Base-by-base conservation (phyloP, 2,888 invertebrate genomes). In the Tethea ocularis region DNA sequence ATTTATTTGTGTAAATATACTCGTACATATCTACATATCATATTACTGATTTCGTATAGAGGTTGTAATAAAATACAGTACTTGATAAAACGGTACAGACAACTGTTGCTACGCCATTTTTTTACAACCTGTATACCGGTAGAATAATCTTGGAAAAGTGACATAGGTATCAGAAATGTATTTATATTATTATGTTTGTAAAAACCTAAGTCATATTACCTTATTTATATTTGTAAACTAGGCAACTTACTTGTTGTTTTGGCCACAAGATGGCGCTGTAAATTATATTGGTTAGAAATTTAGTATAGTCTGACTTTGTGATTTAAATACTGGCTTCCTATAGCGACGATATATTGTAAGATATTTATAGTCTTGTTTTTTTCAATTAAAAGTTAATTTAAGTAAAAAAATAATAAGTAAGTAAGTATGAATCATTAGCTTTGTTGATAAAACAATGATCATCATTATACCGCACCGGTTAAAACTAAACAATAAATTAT, bases 281-380 rank as follows among this genome's bases (percentile, higher is more conserved):
- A 61, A 38, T n/a, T n/a, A 38, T n/a, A 36, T 36, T 36, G 36
- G 36, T 36, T 36, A 36, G 6, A 36, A 41, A 41, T 7, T 46
- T 20, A 46, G 46, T n/a, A 46, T 67, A 69, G 67, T 71, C 67
- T 66, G 71, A 72, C 61, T 64, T 64, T 72, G 72, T 72, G 71
- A 74, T 72, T 56, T 57, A 61, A 59, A 60, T 64, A 64, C 46
- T 46, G 46, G 46, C 46, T 46, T 46, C 46, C 46, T 46, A 20
- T 46, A 46, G 46, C 46, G 20, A 46, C 20, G 20, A 46, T 46
- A 46, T 46, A 46, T 46, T 46, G 20, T 46, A 46, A 46, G 46
- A 46, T 46, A 46, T 46, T 20, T 46, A 46, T 46, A 20, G 20
- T n/a, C 46, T 6, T 20, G 46, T 46, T 46, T 46, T 0, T 46